Evolutionary conservation across 2,888 invertebrate genomes (phyloP), one percentile per base, ranked within the genome.

Genomic region (Fragum sueziense): DNA sequence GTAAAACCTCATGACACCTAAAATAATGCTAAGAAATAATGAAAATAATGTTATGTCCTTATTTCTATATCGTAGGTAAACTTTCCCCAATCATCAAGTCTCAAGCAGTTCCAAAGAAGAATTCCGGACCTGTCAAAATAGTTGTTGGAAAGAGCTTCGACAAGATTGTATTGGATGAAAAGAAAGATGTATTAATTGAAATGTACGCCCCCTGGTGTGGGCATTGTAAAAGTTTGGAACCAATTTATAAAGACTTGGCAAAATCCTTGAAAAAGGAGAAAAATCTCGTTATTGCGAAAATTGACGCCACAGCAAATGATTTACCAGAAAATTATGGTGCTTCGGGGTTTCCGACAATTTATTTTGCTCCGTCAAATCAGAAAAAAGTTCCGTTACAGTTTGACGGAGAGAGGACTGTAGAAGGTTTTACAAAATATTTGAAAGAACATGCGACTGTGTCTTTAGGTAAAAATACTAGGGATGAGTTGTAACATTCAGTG

Each of bases 161-260:
- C 47, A 82, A 93, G 25, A 92, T 94, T 70, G 94, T 95, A 41
- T 85, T 91, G 57, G 94, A 94, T 85, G 89, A 92, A 31, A 89
- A 88, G 1, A 94, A 95, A 85, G 94, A 95, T 88, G 94, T 94
- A 3, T 90, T 95, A 9, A 92, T 95, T 74, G 95, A 95, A 86
- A 93, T 95, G 83, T 95, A 95, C 85, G 95, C 95, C 6, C 95
- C 95, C 2, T 95, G 95, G 95, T 94, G 95, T 88, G 95, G 94
- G 2, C 95, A 95, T 85, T 95, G 95, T 90, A 94, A 95, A 89
- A 90, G 92, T 41, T 92, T 95, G 57, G 95, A 95, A 82, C 94
- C 94, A 17, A 90, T 91, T 14, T 94, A 93, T 87, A 93, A 91
- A 70, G 92, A 94, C 65, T 85, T 93, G 9, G 93, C 92, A 22